Conservation (phyloP, 2,888 invertebrate species). For the Philonicus albiceps region DNA sequence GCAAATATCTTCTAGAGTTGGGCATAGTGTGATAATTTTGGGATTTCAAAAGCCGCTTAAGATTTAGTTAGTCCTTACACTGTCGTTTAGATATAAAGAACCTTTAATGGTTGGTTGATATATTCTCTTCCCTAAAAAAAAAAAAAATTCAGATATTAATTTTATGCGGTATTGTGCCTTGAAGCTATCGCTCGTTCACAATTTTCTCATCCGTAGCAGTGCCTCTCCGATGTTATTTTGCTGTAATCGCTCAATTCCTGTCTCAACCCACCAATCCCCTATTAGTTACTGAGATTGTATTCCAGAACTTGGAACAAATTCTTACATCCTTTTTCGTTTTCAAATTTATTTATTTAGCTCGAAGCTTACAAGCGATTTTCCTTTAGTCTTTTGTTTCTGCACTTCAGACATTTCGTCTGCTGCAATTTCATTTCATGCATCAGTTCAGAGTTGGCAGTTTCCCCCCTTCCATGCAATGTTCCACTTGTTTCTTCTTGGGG, state of each 20-base stretch:
- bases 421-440: conserved; percentile 23
- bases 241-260: neutral
- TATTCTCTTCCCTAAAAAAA: neutral
- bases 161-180: neutral
- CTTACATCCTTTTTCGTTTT: neutral
- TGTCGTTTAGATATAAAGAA: neutral
- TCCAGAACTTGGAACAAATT: neutral
- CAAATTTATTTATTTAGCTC: neutral
- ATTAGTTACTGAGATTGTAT: neutral
- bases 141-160: neutral
- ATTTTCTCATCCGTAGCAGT: neutral
- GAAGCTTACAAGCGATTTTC: neutral
- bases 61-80: neutral
- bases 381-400: neutral
- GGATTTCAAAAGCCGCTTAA: neutral
- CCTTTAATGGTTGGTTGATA: neutral
- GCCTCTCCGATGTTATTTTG: neutral
- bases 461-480: neutral
- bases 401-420: conserved; percentile 15
- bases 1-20: too few species aligned
- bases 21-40: neutral
- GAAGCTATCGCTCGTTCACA: neutral
- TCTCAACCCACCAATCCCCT: neutral
- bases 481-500: neutral
- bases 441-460: neutral